These are phyloP conservation scores for Villa cingulata DNA, from an alignment of 2,888 invertebrate genomes.

Conservation along the genomic window DNA sequence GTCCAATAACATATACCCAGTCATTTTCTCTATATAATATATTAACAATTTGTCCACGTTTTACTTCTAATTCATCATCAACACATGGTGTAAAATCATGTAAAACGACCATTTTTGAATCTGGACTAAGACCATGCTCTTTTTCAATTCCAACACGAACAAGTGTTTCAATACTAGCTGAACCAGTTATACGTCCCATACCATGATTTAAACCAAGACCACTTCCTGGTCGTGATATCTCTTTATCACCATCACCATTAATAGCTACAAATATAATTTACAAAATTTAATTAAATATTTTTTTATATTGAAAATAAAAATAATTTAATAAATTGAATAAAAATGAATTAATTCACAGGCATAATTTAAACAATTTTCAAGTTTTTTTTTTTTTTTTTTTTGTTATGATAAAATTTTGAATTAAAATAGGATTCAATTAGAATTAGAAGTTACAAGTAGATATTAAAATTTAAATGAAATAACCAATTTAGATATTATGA, in stretches of 20 bases:
- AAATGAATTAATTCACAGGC: too few species aligned
- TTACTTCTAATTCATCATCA: constrained; percentile 82
- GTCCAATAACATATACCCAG: constrained; percentile 92
- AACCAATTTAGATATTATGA: too few species aligned
- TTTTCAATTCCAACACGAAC: constrained; percentile 63
- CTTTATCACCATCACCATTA: constrained; percentile 65
- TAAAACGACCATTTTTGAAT: constrained; percentile 87
- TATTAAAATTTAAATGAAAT: too few species aligned
- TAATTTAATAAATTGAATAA: too few species aligned
- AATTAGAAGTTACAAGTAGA: too few species aligned
- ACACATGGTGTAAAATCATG: constrained; percentile 93
- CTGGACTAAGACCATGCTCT: constrained; percentile 80
- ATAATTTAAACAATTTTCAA: too few species aligned
- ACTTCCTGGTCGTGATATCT: constrained; percentile 48
- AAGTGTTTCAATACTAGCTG: constrained; percentile 60
- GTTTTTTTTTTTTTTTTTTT: too few species aligned
- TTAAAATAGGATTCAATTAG: too few species aligned
- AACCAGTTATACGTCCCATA: constrained; percentile 87
- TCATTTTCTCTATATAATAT: constrained; percentile 90
- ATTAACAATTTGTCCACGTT: constrained; percentile 86
- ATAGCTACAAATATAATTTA: constrained; percentile 43
- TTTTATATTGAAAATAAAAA: too few species aligned
- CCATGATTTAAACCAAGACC: constrained; percentile 52
- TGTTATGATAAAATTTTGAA: too few species aligned
- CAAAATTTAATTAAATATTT: too few species aligned